These are phyloP conservation scores for Myotis myotis DNA, from an alignment of 2,797 vertebrate species.

Conservation along the genomic window DNA sequence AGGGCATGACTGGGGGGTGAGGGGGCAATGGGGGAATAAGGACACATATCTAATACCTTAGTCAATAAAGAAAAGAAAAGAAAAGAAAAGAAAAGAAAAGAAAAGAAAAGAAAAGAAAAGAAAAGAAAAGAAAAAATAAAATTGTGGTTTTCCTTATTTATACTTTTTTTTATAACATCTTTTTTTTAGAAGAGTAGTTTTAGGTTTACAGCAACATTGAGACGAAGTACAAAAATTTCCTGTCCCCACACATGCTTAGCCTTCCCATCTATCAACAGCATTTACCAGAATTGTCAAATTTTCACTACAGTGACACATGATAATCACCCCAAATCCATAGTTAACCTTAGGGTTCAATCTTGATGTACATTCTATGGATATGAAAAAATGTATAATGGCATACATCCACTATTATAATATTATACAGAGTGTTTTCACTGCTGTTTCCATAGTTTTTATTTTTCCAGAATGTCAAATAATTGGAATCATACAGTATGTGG, in stretches of 20 bases:
- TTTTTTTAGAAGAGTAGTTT: neutral
- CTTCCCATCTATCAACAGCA: neutral
- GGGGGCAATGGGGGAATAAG: no score
- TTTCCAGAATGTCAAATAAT: neutral
- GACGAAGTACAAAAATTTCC: neutral
- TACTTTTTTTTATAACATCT: neutral
- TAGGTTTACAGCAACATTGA: neutral
- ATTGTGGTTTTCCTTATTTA: neutral
- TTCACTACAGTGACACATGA: neutral
- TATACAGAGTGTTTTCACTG: neutral
- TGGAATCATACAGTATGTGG: neutral
- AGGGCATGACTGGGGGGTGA: no score
- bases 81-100: no score
- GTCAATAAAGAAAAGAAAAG: no score
- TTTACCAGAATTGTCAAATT: neutral
- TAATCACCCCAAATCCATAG: neutral
- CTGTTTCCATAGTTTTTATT: neutral
- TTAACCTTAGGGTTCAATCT: neutral
- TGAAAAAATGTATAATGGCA: neutral
- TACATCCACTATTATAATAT: neutral
- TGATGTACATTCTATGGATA: neutral
- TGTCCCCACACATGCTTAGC: neutral
- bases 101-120: no score
- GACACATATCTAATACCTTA: no score
- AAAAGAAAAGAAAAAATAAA: no score